Base-by-base conservation (phyloP, 2,797 vertebrate species). In the Petrocephalus schoutedeni region DNA sequence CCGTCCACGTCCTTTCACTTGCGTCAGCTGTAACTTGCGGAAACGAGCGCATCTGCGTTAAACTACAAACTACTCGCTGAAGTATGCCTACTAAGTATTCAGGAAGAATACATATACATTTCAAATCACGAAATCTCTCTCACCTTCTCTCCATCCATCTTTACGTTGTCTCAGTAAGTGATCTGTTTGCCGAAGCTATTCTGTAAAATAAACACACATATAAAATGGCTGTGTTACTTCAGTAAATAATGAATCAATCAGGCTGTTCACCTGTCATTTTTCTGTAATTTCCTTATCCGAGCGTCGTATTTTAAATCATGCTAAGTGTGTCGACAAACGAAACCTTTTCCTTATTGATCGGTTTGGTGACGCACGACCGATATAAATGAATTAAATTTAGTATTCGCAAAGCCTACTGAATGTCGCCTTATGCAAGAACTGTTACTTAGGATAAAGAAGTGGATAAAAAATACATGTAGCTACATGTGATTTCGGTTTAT, bases 91-190 rank as follows among this genome's bases (percentile, higher is more conserved):
- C 59, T 87, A 74, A 28, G 87, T 88, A 32, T 59, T 86, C 54
- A 14, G 36, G 16, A 32, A 19, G 2, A 56, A 61, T 41, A 61
- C n/a, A 86, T 3, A 86, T 28, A 86, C 16, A 56, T 32, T 59
- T 32, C 36, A 59, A 86, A 80, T 80, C 19, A n/a, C 12, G 45
- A 49, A 2, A 53, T 19, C 7, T 0, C 82, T 57, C 89, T 87
- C 92, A 95, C 95, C 94, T 94, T 94, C 0, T 93, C 87, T 74
- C 86, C 93, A 16, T 96, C 93, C 95, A 95, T 96, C 56, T 89
- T 90, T 86, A 85, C 71, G 28, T 19, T 83, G 87, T 45, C 51
- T 56, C 57, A 57, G 64, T 28, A 77, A 49, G 14, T 36, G 45
- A 64, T 28, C 41, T 9, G 28, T 49, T 85, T 84, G 54, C 89